Evolutionary conservation across 1,140 invertebrate species (phyloP), one percentile per base, ranked within the genome.

Genomic region (Megathymus violae): DNA sequence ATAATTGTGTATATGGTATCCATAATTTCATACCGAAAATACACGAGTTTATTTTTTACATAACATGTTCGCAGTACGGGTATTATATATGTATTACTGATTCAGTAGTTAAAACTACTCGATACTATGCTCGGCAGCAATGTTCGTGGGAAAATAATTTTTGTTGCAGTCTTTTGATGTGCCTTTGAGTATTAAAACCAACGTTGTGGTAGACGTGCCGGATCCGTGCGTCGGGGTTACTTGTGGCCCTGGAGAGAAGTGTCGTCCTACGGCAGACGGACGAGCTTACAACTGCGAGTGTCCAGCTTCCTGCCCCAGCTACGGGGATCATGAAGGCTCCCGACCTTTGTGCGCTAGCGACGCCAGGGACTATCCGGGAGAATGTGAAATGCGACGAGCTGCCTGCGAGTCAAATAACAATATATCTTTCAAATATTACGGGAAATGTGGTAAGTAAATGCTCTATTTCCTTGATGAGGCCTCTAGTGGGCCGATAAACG

Each of bases 371-470:
- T 96, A 97, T 79, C 92, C 93, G 7, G 96, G 95, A 76, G 92
- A 95, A 47, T 98, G 97, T 91, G 95, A 97, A 76, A 92, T 98
- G 82, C 94, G 94, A 65, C 92, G 93, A 65, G 93, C 94, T n/a
- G 95, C 96, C 0, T 98, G 97, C 88, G 91, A 93, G 14, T 88
- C 93, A 10, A 94, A 94, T 64, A 92, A 92, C 48, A 96, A 96
- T 82, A 96, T 98, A 74, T 94, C 94, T n/a, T 94, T 97, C 74
- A 97, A 96, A 81, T 98, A 96, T 88, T 93, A 93, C 59, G 97
- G 97, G 40, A 96, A 96, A 92, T 98, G 97, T 90, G 97, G 97
- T 98, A 88, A 94, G 95, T 94, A 67, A n/a, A n/a, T n/a, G n/a
- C n/a, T n/a, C n/a, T n/a, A n/a, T n/a, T 63, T 64, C 16, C 11